phyloP scores from a whole-genome alignment of 2,888 invertebrate species.

The Alcis repandata region DNA sequence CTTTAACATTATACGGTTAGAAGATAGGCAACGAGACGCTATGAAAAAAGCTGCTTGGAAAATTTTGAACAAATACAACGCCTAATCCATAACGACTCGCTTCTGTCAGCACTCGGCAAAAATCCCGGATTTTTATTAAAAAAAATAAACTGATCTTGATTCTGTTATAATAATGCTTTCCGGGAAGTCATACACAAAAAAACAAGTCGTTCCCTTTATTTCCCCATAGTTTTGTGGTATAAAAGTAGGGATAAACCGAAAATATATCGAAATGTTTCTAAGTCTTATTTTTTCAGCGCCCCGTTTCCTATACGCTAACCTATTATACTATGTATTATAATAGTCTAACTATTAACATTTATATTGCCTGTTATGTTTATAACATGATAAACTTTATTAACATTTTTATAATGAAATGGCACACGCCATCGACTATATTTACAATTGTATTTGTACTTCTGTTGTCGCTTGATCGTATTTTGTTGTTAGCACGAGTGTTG shows the following conservation, averaged over 20 bases:
- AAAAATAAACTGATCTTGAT: too few relatives aligned
- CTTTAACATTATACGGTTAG: slow-evolving; percentile 64
- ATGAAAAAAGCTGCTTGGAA: neutral
- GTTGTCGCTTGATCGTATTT: slow-evolving; percentile 82
- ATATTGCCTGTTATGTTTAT: slow-evolving; percentile 87
- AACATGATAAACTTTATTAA: slow-evolving; percentile 85
- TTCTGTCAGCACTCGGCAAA: too few relatives aligned
- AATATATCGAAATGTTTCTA: neutral
- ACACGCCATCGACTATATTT: slow-evolving; percentile 87
- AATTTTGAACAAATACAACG: neutral
- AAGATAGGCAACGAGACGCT: neutral
- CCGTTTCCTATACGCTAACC: neutral
- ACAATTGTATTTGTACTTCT: slow-evolving; percentile 80
- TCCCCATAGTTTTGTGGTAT: too few relatives aligned
- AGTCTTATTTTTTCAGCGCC: neutral
- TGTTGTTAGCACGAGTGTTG: slow-evolving; percentile 83
- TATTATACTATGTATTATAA: slow-evolving; percentile 82
- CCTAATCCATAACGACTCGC: too few relatives aligned
- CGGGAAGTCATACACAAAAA: too few relatives aligned
- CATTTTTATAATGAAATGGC: slow-evolving; percentile 78
- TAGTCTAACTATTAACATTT: slow-evolving; percentile 87
- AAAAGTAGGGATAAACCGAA: too few relatives aligned
- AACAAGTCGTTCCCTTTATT: too few relatives aligned
- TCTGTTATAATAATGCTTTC: too few relatives aligned
- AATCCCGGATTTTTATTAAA: too few relatives aligned